These are phyloP conservation scores for Trichonephila clavipes DNA, from an alignment of 1,140 invertebrate species.

Conservation along the genomic window DNA sequence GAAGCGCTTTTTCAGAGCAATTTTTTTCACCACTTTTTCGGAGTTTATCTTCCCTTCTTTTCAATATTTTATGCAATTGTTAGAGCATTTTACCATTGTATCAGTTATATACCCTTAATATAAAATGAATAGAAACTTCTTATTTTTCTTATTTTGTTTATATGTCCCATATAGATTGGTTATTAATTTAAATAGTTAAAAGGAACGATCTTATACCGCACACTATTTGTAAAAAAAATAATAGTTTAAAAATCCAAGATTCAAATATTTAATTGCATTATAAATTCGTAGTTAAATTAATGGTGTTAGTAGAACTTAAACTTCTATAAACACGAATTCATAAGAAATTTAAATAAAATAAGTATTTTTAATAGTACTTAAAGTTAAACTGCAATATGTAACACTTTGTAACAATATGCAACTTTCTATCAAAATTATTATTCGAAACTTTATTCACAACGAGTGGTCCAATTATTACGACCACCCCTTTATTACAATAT, in stretches of 20 bases:
- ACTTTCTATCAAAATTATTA: no score
- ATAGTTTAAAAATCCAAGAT: background rate
- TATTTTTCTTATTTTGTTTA: background rate
- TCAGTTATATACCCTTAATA: background rate
- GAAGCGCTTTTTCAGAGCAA: background rate
- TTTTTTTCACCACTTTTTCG: background rate
- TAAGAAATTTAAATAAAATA: no score
- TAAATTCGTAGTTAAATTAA: no score
- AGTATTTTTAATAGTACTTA: no score
- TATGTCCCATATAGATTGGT: background rate
- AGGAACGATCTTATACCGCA: background rate
- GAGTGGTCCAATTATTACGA: no score
- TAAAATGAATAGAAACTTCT: background rate
- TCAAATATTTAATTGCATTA: no score
- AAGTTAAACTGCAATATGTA: no score
- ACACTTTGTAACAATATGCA: no score
- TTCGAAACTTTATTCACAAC: no score
- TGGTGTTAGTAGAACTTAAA: no score
- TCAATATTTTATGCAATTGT: background rate
- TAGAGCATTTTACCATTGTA: background rate
- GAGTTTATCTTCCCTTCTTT: background rate
- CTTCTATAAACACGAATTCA: no score
- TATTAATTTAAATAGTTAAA: background rate
- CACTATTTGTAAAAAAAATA: background rate
- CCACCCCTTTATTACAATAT: no score